phyloP scores from a whole-genome alignment of 2,888 invertebrate species.

The Apomyelois bistriatella region DNA sequence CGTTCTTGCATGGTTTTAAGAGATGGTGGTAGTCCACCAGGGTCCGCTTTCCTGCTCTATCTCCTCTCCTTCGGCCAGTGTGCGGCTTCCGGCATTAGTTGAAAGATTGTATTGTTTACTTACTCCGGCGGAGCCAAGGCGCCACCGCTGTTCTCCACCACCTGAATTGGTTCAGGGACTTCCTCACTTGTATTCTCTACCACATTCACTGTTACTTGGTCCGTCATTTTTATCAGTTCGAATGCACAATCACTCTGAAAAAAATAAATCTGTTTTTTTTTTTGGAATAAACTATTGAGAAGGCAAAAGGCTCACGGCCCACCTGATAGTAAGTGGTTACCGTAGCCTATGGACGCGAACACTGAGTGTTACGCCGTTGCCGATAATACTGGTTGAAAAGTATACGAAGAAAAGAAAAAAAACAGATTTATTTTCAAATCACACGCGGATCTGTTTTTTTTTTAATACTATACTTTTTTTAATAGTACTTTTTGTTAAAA shows the following conservation, averaged over 20 bases:
- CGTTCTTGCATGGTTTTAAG: too few relatives aligned
- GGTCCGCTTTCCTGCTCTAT: too few relatives aligned
- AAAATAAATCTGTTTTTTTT: constrained; percentile 25
- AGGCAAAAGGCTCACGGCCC: too few relatives aligned
- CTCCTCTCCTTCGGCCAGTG: too few relatives aligned
- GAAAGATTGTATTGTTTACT: background rate
- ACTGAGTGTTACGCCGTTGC: too few relatives aligned
- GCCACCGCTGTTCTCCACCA: constrained; percentile 26
- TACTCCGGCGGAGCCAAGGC: constrained; percentile 3
- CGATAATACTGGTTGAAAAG: constrained; percentile 6
- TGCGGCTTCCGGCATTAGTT: background rate
- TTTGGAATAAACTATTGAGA: background rate
- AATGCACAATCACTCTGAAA: constrained; percentile 1
- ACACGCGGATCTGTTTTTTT: constrained; percentile 7
- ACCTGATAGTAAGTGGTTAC: too few relatives aligned
- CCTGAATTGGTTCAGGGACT: constrained; percentile 22
- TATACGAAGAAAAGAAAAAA: constrained; percentile 9
- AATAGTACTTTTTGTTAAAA: background rate
- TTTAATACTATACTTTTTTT: background rate
- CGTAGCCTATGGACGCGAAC: too few relatives aligned
- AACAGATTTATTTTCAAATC: constrained; percentile 19
- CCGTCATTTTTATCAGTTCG: constrained; percentile 46
- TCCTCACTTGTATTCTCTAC: constrained; percentile 31
- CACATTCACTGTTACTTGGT: constrained; percentile 54
- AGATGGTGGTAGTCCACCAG: too few relatives aligned